These are phyloP conservation scores for Nowickia ferox DNA, from an alignment of 2,888 invertebrate genomes.

Conservation along the genomic window DNA sequence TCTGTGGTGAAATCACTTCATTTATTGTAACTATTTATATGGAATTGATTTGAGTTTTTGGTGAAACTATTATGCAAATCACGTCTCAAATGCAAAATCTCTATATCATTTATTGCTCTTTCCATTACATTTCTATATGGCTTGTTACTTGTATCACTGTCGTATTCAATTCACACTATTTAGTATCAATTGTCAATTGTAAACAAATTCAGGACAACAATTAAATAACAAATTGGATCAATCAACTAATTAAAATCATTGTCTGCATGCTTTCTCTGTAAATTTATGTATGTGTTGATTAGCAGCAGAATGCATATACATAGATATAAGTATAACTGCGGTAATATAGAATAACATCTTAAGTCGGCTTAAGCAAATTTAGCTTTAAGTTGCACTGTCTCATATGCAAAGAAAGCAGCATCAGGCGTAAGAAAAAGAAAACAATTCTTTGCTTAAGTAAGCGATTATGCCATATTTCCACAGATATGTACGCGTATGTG, in stretches of 20 bases:
- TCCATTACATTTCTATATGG: background rate
- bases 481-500: too few species aligned
- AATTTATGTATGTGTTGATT: slow-evolving; percentile 4
- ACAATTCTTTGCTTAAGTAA: too few species aligned
- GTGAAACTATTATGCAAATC: slow-evolving; percentile 63
- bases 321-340: background rate
- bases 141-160: slow-evolving; percentile 10
- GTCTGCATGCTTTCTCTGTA: background rate
- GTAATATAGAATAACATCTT: too few species aligned
- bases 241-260: slow-evolving; percentile 71
- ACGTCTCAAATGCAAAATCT: slow-evolving; percentile 50
- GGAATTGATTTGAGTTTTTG: slow-evolving; percentile 3
- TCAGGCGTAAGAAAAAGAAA: too few species aligned
- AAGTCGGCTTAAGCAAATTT: too few species aligned
- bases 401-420: too few species aligned
- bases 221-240: slow-evolving; percentile 69
- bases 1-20: background rate
- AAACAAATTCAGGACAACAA: slow-evolving; percentile 63
- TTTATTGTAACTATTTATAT: background rate
- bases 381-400: too few species aligned
- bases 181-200: slow-evolving; percentile 62
- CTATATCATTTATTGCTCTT: slow-evolving; percentile 11
- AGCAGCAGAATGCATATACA: background rate
- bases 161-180: slow-evolving; percentile 53
- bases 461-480: too few species aligned